Conservation (phyloP, 64 coral and sea anemone genomes). For the Orbicella faveolata region DNA sequence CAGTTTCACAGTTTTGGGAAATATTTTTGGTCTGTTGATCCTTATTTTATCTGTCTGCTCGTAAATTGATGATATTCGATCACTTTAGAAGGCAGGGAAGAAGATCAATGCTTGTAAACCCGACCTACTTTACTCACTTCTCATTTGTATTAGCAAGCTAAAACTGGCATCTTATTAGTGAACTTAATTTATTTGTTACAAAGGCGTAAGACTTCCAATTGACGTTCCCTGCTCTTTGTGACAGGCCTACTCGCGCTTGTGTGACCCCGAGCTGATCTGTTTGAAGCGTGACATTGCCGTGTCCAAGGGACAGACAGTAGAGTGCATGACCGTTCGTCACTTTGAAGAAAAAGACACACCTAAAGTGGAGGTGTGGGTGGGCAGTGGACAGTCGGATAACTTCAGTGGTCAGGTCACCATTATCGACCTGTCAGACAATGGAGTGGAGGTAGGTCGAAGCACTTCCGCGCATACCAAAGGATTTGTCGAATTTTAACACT, state of each 20-base stretch:
- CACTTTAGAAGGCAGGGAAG: neutral
- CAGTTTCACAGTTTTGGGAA: no score
- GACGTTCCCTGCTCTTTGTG: neutral
- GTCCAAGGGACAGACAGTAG: constrained; percentile 88
- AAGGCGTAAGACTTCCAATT: no score
- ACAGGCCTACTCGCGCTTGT: constrained; percentile 87
- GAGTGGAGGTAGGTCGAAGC: constrained; percentile 46
- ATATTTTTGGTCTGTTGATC: no score
- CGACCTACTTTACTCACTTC: no score
- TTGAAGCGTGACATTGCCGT: constrained; percentile 85
- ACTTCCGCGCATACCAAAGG: no score
- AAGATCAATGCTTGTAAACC: no score
- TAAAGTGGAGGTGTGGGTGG: constrained; percentile 93
- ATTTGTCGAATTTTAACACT: no score
- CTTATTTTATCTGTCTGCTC: no score
- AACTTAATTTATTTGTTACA: neutral
- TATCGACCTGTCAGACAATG: constrained; percentile 68
- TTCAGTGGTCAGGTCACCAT: constrained; percentile 66
- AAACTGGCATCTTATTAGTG: no score
- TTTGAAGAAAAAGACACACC: constrained; percentile 40
- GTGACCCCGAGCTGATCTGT: constrained; percentile 80
- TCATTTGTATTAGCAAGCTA: no score
- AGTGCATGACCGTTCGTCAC: constrained; percentile 90
- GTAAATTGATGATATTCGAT: neutral
- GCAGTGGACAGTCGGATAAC: constrained; percentile 73